Percentiles rank a stretch among this genome's conserved stretches.
These are phyloP conservation scores for Sturnira hondurensis DNA, from an alignment of 2,113 vertebrate species.

Conservation along the genomic window DNA sequence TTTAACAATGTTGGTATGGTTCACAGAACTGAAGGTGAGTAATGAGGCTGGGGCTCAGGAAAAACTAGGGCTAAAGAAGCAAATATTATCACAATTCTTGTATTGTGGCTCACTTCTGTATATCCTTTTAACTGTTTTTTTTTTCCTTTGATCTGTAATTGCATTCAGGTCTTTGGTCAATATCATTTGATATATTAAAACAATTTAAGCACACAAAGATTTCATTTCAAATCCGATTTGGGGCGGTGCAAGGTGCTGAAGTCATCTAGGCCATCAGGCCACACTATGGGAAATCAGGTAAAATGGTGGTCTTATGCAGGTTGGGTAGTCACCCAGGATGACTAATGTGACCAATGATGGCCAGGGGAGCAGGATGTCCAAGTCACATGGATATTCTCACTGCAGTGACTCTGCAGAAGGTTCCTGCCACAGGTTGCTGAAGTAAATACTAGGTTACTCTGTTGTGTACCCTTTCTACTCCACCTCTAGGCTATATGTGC, in stretches of 20 bases:
- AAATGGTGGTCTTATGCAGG: background rate
- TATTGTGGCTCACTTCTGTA: background rate
- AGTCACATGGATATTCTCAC: background rate
- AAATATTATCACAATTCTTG: background rate
- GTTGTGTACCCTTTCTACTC: accelerated
- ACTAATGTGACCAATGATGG: background rate
- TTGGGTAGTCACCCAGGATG: background rate
- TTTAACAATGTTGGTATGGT: background rate
- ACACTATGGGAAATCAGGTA: background rate
- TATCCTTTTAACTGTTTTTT: background rate
- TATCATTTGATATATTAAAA: background rate
- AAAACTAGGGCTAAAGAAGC: background rate
- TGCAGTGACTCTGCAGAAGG: background rate
- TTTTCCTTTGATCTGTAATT: background rate
- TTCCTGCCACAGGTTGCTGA: background rate
- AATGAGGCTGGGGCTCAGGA: background rate
- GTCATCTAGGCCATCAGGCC: background rate
- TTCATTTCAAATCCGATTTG: background rate
- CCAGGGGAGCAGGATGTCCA: background rate
- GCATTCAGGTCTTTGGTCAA: background rate
- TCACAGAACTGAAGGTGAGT: background rate
- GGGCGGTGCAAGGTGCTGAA: background rate
- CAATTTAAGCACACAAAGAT: background rate
- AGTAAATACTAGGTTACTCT: background rate
- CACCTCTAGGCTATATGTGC: accelerated